Percentiles rank a stretch among this genome's conserved stretches.
Conservation (phyloP, 2,113 vertebrate genomes). For the Chaetodon trifascialis region DNA sequence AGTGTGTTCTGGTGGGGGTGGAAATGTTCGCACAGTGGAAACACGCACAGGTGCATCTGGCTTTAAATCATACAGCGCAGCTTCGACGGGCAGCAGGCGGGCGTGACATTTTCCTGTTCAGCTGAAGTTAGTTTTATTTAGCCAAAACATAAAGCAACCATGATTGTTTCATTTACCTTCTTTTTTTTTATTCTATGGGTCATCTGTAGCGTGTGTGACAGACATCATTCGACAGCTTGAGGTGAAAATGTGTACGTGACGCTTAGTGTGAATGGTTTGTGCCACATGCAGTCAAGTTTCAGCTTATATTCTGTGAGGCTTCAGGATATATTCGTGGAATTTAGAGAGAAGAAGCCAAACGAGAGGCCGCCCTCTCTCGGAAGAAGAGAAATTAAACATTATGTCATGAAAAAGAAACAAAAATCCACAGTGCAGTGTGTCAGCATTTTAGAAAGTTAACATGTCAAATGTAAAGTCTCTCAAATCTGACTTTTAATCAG, state of each 20-base stretch:
- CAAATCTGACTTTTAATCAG: neutral
- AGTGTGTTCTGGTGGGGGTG: neutral
- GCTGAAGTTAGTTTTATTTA: neutral
- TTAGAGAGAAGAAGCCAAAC: no score
- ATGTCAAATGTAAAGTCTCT: neutral
- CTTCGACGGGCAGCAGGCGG: neutral
- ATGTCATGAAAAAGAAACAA: neutral
- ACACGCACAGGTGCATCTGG: neutral
- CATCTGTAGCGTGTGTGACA: no score
- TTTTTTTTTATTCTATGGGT: no score
- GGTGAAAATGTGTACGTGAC: no score
- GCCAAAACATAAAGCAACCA: neutral
- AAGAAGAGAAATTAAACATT: neutral
- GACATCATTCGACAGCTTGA: no score
- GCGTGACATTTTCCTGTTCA: constrained; percentile 14
- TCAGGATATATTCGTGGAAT: no score
- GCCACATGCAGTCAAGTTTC: neutral
- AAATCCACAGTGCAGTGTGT: neutral
- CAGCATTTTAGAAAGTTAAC: neutral
- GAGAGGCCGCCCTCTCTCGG: no score
- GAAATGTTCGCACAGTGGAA: neutral
- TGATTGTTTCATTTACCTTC: neutral
- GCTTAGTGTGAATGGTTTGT: neutral
- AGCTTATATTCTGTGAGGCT: neutral
- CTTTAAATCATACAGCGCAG: neutral